Percentiles rank a stretch among this genome's conserved stretches.
Evolutionary conservation across 2,888 invertebrate species (phyloP).

Genomic region (Andrena chrysosceles): DNA sequence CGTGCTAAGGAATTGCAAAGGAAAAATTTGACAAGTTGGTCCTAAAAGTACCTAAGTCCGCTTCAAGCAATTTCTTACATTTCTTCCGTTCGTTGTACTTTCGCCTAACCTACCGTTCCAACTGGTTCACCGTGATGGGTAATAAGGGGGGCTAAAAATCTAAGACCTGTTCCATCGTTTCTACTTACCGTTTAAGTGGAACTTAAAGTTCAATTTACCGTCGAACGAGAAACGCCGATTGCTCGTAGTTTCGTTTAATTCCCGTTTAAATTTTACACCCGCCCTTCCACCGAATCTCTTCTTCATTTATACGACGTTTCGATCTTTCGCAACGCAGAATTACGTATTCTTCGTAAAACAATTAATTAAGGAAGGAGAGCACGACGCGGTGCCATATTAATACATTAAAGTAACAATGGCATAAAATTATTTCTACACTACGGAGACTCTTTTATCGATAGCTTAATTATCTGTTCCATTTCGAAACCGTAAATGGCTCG

Average conservation of each 20-base stretch:
- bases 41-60: background rate
- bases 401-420: background rate
- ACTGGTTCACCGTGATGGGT: constrained; percentile 27
- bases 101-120: background rate
- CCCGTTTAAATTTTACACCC: constrained; percentile 17
- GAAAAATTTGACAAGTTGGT: no score
- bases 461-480: constrained; percentile 1
- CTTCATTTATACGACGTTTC: constrained; percentile 7
- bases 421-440: background rate
- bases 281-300: background rate
- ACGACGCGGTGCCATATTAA: background rate
- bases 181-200: constrained; percentile 48
- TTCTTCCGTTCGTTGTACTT: background rate
- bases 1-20: no score
- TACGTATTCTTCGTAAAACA: background rate
- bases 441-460: no score
- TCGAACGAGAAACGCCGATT: constrained; percentile 35
- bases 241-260: constrained; percentile 42
- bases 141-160: constrained; percentile 26
- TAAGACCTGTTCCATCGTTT: constrained; percentile 36
- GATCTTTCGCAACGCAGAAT: background rate
- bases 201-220: constrained; percentile 53
- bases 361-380: background rate
- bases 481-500: background rate
- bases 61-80: background rate